A percentile compares a stretch with the other conserved stretches of the same genome.
Conservation (phyloP, 2,113 vertebrate genomes). For the Oncorhynchus kisutch region DNA sequence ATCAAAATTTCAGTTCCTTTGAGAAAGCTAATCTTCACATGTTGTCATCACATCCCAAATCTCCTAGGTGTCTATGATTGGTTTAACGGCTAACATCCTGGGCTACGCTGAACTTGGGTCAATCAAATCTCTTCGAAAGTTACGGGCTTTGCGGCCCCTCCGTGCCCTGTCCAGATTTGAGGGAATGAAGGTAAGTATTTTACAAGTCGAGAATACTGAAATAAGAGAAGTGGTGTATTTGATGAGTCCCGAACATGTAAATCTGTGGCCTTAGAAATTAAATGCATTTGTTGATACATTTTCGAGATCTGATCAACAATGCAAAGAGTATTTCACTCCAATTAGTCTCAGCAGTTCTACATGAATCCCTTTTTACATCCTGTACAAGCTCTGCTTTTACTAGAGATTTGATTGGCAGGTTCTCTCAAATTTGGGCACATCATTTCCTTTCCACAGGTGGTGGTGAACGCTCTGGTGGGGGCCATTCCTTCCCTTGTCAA, state of each 20-base stretch:
- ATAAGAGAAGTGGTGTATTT: too few species aligned
- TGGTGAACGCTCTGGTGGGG: constrained; percentile 89
- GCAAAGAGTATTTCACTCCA: too few species aligned
- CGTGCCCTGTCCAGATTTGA: constrained; percentile 94
- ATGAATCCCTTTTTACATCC: too few species aligned
- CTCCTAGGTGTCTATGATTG: constrained; percentile 88
- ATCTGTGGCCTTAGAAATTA: background rate
- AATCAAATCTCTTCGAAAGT: constrained; percentile 90
- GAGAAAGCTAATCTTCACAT: background rate
- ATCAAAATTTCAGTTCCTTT: background rate
- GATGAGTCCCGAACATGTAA: background rate
- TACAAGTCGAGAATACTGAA: too few species aligned
- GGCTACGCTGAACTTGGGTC: constrained; percentile 91
- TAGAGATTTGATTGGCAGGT: too few species aligned
- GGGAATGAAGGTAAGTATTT: constrained; percentile 86
- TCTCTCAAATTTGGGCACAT: too few species aligned
- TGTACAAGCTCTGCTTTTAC: too few species aligned
- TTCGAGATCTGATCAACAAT: background rate
- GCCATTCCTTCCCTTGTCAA: constrained; percentile 97
- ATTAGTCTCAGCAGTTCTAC: too few species aligned
- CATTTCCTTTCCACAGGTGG: constrained; percentile 75
- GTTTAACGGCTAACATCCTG: constrained; percentile 88
- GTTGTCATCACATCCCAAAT: background rate
- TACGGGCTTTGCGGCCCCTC: constrained; percentile 88
- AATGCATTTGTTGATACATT: background rate